Conservation (phyloP, 2,888 invertebrate species). For the Netelia melanura region DNA sequence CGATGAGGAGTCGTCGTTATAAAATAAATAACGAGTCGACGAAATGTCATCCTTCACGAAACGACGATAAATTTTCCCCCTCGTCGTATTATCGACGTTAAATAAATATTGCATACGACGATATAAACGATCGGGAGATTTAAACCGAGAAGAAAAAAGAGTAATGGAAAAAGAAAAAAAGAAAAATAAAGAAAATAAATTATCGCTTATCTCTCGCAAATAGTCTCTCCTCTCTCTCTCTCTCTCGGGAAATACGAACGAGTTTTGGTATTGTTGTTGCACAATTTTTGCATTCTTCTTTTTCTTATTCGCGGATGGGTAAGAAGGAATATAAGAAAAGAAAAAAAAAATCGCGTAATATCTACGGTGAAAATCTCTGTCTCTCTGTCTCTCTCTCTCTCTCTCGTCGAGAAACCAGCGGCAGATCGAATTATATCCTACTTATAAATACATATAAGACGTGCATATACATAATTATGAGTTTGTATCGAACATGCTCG, state of each 20-base stretch:
- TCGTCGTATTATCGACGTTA: slow-evolving; percentile 35
- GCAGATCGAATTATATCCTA: slow-evolving; percentile 48
- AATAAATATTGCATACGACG: slow-evolving; percentile 14
- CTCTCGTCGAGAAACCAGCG: slow-evolving; percentile 18
- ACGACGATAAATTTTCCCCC: slow-evolving; percentile 39
- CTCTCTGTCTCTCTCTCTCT: slow-evolving; percentile 31
- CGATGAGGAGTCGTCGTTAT: slow-evolving; percentile 13
- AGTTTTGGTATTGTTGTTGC: too few species aligned
- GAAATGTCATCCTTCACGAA: slow-evolving; percentile 42
- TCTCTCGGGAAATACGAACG: too few species aligned
- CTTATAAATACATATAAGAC: slow-evolving; percentile 8
- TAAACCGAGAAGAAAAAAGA: neutral
- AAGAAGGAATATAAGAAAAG: too few species aligned
- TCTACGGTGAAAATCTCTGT: too few species aligned
- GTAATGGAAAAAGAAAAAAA: too few species aligned
- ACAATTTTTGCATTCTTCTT: too few species aligned
- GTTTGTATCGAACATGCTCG: slow-evolving; percentile 47
- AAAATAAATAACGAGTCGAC: slow-evolving; percentile 31
- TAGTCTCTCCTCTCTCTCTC: too few species aligned
- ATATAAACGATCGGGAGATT: slow-evolving; percentile 1
- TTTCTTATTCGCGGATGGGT: too few species aligned
- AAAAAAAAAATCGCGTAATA: too few species aligned
- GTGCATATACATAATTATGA: slow-evolving; percentile 54
- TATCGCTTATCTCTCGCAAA: too few species aligned
- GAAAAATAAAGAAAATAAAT: too few species aligned